phyloP scores from a whole-genome alignment of 2,113 vertebrate genomes.

The Helogale parvula region DNA sequence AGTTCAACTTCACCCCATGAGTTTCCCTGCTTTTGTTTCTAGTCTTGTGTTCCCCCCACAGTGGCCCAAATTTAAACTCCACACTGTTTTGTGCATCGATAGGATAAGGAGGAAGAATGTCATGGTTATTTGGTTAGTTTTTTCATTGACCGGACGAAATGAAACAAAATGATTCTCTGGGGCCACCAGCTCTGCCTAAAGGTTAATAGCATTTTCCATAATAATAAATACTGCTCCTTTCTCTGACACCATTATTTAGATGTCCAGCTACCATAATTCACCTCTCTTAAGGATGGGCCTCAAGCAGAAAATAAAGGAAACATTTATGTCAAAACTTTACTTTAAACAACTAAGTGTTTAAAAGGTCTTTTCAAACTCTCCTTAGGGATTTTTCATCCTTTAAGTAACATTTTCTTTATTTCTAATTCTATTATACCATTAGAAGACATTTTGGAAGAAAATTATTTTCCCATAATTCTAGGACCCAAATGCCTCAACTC shows the following conservation, averaged over 20 bases:
- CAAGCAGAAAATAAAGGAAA: constrained; percentile 13
- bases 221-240: background rate
- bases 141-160: background rate
- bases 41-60: background rate
- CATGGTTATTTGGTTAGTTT: background rate
- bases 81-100: background rate
- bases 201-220: background rate
- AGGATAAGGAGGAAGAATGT: background rate
- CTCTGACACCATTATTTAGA: background rate
- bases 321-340: background rate
- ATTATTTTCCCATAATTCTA: background rate
- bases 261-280: background rate
- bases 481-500: background rate
- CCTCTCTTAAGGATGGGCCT: background rate
- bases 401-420: background rate
- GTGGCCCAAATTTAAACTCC: background rate
- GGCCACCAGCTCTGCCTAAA: background rate
- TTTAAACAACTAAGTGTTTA: background rate
- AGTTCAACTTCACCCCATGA: background rate
- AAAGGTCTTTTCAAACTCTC: background rate
- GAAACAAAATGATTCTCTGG: background rate
- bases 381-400: background rate
- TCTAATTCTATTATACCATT: background rate
- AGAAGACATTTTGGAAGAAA: background rate
- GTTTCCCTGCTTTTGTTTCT: background rate